These are phyloP conservation scores for Caradrina kadenii DNA, from an alignment of 2,888 invertebrate genomes.

Conservation along the genomic window DNA sequence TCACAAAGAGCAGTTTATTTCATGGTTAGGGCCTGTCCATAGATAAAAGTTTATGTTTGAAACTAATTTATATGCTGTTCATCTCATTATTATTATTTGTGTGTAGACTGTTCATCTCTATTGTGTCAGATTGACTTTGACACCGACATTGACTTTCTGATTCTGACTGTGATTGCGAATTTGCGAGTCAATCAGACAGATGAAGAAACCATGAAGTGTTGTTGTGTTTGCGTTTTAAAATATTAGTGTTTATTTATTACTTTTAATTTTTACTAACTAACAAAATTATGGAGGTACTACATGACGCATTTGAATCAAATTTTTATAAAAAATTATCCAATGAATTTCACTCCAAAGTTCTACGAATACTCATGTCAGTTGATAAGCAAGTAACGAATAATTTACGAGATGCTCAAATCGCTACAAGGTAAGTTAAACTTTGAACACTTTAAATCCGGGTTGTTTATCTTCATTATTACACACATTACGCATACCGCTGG, in stretches of 20 bases:
- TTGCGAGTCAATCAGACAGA: too few species aligned
- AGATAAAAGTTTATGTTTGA: too few species aligned
- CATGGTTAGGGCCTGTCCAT: too few species aligned
- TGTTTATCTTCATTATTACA: not conserved
- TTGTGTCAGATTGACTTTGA: too few species aligned
- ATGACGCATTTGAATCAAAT: not conserved
- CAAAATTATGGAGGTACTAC: constrained; percentile 28
- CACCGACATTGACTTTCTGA: not conserved
- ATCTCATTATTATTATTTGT: too few species aligned
- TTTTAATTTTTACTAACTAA: too few species aligned
- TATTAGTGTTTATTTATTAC: not conserved
- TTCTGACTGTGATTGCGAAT: too few species aligned
- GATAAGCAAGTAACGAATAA: constrained; percentile 76
- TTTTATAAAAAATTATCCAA: constrained; percentile 1
- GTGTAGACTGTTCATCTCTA: too few species aligned
- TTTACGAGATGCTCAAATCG: constrained; percentile 70
- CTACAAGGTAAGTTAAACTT: constrained; percentile 75
- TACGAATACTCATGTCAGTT: constrained; percentile 59
- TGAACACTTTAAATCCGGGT: constrained; percentile 32
- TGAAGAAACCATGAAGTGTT: not conserved
- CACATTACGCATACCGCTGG: not conserved
- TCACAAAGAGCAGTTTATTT: too few species aligned
- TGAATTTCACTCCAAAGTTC: constrained; percentile 18
- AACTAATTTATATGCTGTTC: too few species aligned
- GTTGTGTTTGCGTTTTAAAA: constrained; percentile 17